Evolutionary conservation across 2,113 vertebrate genomes (phyloP).

Genomic region (Mixornis gularis): DNA sequence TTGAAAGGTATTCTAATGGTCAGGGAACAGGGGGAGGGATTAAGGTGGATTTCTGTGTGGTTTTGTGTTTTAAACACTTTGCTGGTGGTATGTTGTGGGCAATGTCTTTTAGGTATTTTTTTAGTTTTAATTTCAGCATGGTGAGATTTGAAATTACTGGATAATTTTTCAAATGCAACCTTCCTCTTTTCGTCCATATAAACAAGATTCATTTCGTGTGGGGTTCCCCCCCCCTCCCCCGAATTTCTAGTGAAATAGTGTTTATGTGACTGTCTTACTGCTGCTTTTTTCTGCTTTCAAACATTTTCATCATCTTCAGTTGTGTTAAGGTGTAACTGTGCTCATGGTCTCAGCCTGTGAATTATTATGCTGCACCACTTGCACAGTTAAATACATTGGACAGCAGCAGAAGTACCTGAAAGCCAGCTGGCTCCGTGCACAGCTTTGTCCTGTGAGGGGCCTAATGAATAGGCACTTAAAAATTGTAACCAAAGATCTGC

Average conservation of each 20-base stretch:
- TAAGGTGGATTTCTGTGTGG: not conserved
- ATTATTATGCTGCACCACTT: not conserved
- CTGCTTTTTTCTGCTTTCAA: not conserved
- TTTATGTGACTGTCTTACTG: not conserved
- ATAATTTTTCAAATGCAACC: not conserved
- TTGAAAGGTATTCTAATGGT: not conserved
- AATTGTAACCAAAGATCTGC: not conserved
- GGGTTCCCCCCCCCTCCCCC: not conserved
- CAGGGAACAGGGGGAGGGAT: fast-evolving
- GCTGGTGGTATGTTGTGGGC: not conserved
- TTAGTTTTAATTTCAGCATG: not conserved
- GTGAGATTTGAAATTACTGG: not conserved
- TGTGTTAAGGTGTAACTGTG: not conserved
- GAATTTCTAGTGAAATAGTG: not conserved
- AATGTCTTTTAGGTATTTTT: not conserved
- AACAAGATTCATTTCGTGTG: not conserved
- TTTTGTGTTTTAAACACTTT: not conserved
- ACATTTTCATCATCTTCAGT: not conserved
- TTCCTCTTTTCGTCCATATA: not conserved
- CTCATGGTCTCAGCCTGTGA: not conserved
- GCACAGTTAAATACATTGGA: not conserved
- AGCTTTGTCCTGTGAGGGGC: not conserved
- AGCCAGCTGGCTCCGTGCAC: not conserved
- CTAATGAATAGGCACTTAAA: not conserved
- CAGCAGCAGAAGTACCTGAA: conserved; percentile 1